Percentiles rank a stretch among this genome's conserved stretches.
Conservation (phyloP, 2,113 vertebrate species). For the Oreochromis spilurus region DNA sequence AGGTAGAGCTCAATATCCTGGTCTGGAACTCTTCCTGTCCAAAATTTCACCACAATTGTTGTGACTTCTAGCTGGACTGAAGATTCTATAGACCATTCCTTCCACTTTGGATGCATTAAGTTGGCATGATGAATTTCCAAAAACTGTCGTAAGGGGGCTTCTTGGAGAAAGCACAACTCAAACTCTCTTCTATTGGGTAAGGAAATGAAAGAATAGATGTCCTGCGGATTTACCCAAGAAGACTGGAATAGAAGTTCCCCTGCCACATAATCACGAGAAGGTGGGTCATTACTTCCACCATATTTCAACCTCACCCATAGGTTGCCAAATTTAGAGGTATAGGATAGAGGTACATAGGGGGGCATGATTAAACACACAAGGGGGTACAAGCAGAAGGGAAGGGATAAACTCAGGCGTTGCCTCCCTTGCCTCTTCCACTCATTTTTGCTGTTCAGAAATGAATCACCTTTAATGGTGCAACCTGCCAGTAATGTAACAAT, state of each 20-base stretch:
- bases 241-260: neutral
- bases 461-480: too few relatives aligned
- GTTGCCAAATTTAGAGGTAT: too few relatives aligned
- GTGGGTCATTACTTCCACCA: rapidly evolving
- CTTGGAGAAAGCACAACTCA: neutral
- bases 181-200: neutral
- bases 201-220: neutral
- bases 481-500: too few relatives aligned
- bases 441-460: too few relatives aligned
- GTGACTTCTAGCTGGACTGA: neutral
- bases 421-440: too few relatives aligned
- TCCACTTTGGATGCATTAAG: neutral
- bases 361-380: too few relatives aligned
- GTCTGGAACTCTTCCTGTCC: too few relatives aligned
- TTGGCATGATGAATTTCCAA: neutral
- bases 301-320: neutral
- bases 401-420: too few relatives aligned
- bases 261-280: rapidly evolving
- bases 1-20: too few relatives aligned
- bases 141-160: neutral
- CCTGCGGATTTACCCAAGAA: neutral
- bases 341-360: rapidly evolving
- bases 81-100: neutral
- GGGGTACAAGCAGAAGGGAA: too few relatives aligned
- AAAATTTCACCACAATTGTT: too few relatives aligned